Evolutionary conservation across 2,113 vertebrate species (phyloP).

Genomic region (Antigone vipio): DNA sequence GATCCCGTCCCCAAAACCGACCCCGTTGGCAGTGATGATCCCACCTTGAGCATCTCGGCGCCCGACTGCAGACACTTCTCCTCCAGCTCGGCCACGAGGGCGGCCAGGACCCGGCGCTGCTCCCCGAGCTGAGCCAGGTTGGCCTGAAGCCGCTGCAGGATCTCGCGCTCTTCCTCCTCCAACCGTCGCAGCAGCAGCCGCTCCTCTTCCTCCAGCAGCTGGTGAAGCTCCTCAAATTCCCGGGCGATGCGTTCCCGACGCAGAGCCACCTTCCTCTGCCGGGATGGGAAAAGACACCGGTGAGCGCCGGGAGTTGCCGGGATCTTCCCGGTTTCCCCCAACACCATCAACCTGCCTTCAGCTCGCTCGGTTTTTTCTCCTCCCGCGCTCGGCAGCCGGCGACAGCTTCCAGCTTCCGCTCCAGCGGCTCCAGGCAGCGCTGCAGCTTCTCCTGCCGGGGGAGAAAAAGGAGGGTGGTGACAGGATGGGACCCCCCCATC

Average conservation of each 20-base stretch:
- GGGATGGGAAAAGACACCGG: background rate
- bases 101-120: conserved; percentile 49
- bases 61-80: conserved; percentile 67
- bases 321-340: background rate
- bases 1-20: too few relatives aligned
- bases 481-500: background rate
- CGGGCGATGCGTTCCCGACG: conserved; percentile 84
- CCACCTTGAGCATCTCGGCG: conserved; percentile 73
- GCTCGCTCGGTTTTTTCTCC: conserved; percentile 84
- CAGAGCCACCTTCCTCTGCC: conserved; percentile 83
- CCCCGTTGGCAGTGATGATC: background rate
- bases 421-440: conserved; percentile 65
- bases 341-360: conserved; percentile 61
- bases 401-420: conserved; percentile 62
- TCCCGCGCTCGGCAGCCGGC: conserved; percentile 68
- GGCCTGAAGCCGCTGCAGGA: conserved; percentile 62
- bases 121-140: conserved; percentile 59
- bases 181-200: conserved; percentile 48
- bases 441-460: conserved; percentile 65
- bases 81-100: conserved; percentile 65
- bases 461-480: background rate
- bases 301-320: background rate
- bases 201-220: conserved; percentile 76
- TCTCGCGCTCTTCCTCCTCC: conserved; percentile 67
- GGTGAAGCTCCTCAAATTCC: conserved; percentile 88